Evolutionary conservation across 1,140 invertebrate genomes (phyloP), one percentile per base, ranked within the genome.

Genomic region (Pseudoatta argentina): DNA sequence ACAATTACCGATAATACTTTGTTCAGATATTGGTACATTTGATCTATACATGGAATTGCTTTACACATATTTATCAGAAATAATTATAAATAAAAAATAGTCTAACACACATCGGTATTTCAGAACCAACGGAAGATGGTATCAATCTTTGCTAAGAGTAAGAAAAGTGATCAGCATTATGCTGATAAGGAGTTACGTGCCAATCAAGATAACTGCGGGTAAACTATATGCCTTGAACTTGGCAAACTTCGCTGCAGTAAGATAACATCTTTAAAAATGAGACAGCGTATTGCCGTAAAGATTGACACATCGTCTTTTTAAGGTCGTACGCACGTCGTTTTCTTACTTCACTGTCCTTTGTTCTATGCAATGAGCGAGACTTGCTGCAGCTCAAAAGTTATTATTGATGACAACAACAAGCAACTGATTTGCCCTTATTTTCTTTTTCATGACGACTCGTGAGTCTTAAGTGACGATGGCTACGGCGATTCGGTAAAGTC

Each of bases 181-280:
- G 75, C 27, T 93, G 14, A n/a, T 87, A 30, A 90, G 86, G 67
- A 89, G 90, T 44, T 61, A 86, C 0, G 16, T 2, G 53, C 90
- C 92, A 7, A 69, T 92, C 34, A 76, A 86, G 72, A 85, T 92
- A 82, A 92, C 91, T 2, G 92, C 92, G 0, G 88, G 86, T 14
- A 89, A 86, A 14, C 53, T 93, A n/a, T 92, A 91, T 30, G 73
- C 79, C 34, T 44, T 93, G 1, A 92, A 93, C 79, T 59, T 93
- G 59, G 30, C 91, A 59, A 92, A 91, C 44, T 93, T 91, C 21
- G 78, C 73, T 10, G 18, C 90, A 64, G 91, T 92, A 91, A 92
- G 88, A 44, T n/a, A 24, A 18, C 1, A 14, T 63, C 10, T 39
- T 8, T 2, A 8, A 48, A 48, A 48, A 48, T 21, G 7, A 48